Conservation (phyloP, 2,797 vertebrate genomes). For the Columba guinea region DNA sequence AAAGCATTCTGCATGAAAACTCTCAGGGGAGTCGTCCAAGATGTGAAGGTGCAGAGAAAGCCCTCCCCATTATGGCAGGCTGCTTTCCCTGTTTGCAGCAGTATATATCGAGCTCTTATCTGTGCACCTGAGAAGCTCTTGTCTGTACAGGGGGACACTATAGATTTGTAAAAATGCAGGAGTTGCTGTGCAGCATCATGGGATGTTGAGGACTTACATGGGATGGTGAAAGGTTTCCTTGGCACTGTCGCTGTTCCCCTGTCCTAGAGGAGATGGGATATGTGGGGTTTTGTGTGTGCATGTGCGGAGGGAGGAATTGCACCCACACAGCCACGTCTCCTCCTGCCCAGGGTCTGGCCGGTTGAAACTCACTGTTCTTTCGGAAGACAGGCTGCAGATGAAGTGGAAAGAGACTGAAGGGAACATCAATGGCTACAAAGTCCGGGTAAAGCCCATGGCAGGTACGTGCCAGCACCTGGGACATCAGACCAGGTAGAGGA, state of each 20-base stretch:
- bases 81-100: not conserved
- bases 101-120: accelerated
- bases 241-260: accelerated
- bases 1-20: not conserved
- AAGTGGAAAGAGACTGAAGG: constrained; percentile 91
- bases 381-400: constrained; percentile 92
- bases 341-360: constrained; percentile 58
- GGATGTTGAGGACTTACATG: not conserved
- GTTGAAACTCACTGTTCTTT: constrained; percentile 87
- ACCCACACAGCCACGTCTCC: accelerated
- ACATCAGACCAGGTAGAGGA: accelerated
- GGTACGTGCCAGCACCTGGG: constrained; percentile 63
- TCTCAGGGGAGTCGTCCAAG: not conserved
- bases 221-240: not conserved
- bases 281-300: not conserved
- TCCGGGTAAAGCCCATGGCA: constrained; percentile 89
- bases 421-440: constrained; percentile 87
- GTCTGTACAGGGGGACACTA: accelerated
- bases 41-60: not conserved
- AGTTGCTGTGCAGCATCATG: not conserved
- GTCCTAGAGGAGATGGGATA: accelerated
- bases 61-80: not conserved
- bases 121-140: not conserved
- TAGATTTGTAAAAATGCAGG: not conserved
- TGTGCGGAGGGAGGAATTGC: not conserved